phyloP scores from a whole-genome alignment of 2,888 invertebrate species.

The Nemoura dubitans region DNA sequence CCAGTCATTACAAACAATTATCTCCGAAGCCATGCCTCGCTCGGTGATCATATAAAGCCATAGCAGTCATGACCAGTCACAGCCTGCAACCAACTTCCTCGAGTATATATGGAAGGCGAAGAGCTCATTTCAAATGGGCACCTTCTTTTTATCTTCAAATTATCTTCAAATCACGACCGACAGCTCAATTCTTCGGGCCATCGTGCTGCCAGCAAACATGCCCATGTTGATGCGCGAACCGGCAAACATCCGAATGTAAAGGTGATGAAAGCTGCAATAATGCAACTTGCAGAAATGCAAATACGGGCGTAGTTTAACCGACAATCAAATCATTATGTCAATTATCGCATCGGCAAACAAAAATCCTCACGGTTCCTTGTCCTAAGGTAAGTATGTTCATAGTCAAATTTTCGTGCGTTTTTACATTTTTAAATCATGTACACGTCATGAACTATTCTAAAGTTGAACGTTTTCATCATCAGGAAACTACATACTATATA shows the following conservation, averaged over 20 bases:
- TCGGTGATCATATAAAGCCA: background rate
- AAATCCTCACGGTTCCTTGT: background rate
- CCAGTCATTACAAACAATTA: background rate
- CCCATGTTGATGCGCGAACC: background rate
- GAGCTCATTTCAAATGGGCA: background rate
- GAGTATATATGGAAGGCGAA: background rate
- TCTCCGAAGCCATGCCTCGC: background rate
- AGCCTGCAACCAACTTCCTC: background rate
- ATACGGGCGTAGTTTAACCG: background rate
- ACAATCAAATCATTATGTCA: background rate
- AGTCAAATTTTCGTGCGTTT: background rate
- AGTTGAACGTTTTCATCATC: background rate
- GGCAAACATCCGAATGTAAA: background rate
- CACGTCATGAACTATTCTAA: background rate
- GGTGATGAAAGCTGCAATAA: background rate
- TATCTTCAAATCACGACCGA: slow-evolving; percentile 23
- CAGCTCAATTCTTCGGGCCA: slow-evolving; percentile 21
- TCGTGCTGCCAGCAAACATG: background rate
- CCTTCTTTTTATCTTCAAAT: slow-evolving; percentile 23
- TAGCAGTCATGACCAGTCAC: background rate
- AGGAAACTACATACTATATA: too few species aligned
- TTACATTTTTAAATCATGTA: background rate
- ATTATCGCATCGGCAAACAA: background rate
- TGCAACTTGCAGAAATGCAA: background rate
- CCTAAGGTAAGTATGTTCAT: background rate